A percentile compares a stretch with the other conserved stretches of the same genome.
Conservation (phyloP, 2,888 invertebrate species). For the Tenthredo livida region DNA sequence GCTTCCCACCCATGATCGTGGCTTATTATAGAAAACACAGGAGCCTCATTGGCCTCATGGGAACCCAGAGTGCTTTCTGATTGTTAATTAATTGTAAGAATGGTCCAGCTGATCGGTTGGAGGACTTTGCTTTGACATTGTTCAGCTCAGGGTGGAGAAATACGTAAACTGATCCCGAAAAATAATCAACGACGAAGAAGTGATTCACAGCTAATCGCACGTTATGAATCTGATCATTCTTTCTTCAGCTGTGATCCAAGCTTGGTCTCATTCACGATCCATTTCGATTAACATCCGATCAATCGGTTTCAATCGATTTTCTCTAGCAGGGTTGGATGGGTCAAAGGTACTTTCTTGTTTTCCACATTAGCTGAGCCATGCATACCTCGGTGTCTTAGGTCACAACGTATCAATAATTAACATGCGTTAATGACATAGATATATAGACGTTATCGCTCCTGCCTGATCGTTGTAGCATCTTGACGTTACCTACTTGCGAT, state of each 20-base stretch:
- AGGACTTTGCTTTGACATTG: neutral
- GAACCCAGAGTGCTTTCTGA: neutral
- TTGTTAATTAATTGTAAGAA: neutral
- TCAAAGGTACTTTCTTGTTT: constrained; percentile 18
- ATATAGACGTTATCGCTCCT: constrained; percentile 5
- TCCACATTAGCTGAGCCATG: neutral
- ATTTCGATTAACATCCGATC: neutral
- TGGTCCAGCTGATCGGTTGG: neutral
- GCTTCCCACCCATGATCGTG: constrained; percentile 24
- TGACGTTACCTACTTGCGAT: constrained; percentile 19
- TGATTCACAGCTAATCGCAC: neutral
- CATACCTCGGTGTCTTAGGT: constrained; percentile 42
- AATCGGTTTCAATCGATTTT: neutral
- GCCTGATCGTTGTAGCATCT: neutral
- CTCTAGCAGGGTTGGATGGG: neutral
- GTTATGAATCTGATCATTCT: neutral
- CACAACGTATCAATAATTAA: constrained; percentile 48
- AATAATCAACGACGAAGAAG: neutral
- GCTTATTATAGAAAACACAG: constrained; percentile 12
- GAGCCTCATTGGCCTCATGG: neutral
- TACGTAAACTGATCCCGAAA: neutral
- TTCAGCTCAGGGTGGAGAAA: neutral
- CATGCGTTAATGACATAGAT: constrained; percentile 44
- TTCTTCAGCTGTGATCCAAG: neutral
- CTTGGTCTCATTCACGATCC: neutral